These are phyloP conservation scores for Candoia aspera DNA, from an alignment of 2,113 vertebrate genomes.

Conservation along the genomic window DNA sequence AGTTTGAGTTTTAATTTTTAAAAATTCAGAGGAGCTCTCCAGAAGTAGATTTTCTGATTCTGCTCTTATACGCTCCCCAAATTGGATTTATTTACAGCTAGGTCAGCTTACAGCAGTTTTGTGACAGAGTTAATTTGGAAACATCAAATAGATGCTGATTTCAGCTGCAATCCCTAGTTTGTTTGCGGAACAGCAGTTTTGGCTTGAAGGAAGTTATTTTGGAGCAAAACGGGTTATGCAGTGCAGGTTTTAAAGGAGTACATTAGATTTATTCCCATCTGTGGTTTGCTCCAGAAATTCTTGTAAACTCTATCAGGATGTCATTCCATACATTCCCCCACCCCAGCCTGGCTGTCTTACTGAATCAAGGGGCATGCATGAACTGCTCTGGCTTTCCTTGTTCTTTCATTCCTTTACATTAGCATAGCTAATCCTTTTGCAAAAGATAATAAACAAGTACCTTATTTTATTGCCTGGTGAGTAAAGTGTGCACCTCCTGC, in stretches of 20 bases:
- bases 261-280: conserved; percentile 59
- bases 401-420: conserved; percentile 72
- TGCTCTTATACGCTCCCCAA: background rate
- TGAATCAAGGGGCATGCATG: background rate
- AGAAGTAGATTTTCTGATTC: background rate
- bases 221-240: background rate
- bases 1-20: conserved; percentile 27
- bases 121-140: background rate
- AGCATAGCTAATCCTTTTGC: conserved; percentile 60
- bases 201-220: conserved; percentile 1
- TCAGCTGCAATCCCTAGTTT: background rate
- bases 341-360: background rate
- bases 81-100: conserved; percentile 10
- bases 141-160: background rate
- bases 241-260: background rate
- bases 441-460: background rate
- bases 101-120: background rate
- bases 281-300: conserved; percentile 57
- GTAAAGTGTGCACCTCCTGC: background rate
- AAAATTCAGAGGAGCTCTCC: background rate
- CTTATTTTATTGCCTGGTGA: background rate
- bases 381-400: background rate
- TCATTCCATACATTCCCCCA: background rate
- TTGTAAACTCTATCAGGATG: conserved; percentile 41
- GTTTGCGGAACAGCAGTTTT: background rate